These are phyloP conservation scores for Tetranychus truncatus DNA, from an alignment of 2,888 invertebrate genomes.

Conservation along the genomic window DNA sequence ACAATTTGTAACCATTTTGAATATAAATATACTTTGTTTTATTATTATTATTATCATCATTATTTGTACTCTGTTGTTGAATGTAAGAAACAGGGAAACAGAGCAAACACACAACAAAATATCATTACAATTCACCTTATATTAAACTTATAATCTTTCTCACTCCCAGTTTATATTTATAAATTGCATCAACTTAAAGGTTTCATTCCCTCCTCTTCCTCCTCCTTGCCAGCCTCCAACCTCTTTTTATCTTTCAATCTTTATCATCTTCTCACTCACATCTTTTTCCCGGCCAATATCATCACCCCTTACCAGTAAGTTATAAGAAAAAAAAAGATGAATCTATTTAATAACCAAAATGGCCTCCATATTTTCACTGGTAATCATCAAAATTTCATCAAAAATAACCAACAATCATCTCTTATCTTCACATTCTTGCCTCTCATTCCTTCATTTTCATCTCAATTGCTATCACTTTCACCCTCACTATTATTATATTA, in stretches of 20 bases:
- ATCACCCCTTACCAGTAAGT: not conserved
- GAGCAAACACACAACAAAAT: no score
- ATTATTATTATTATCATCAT: not conserved
- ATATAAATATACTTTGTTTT: no score
- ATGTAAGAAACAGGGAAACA: no score
- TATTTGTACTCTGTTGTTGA: not conserved
- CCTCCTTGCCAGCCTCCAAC: not conserved
- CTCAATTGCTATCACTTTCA: not conserved
- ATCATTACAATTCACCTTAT: not conserved
- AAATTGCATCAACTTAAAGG: slow-evolving; percentile 1
- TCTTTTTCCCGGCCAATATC: not conserved
- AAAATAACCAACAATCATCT: slow-evolving; percentile 1
- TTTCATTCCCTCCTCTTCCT: not conserved
- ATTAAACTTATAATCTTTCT: not conserved
- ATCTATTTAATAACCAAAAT: not conserved
- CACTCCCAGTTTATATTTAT: not conserved
- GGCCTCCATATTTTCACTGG: slow-evolving; percentile 1
- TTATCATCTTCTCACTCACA: not conserved
- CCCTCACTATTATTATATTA: not conserved
- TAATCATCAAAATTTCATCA: not conserved
- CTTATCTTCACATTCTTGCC: slow-evolving; percentile 1
- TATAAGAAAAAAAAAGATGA: not conserved
- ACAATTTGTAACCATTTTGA: no score
- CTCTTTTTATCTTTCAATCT: not conserved
- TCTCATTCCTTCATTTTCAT: slow-evolving; percentile 4